Evolutionary conservation across 1,140 invertebrate genomes (phyloP), one percentile per base, ranked within the genome.

Genomic region (Papilio polytes): DNA sequence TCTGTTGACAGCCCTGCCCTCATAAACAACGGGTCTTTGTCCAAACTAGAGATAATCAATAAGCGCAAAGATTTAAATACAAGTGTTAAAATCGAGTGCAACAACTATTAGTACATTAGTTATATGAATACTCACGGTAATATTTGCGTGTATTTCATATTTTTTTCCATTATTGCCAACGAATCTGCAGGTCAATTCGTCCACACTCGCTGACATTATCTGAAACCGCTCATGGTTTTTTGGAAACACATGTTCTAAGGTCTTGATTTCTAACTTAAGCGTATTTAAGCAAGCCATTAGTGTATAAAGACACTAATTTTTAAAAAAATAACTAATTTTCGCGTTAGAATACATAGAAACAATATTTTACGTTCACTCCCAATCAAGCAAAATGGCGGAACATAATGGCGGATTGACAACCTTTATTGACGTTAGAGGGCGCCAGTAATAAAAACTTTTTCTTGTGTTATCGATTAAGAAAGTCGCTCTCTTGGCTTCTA

Each of bases 251-350:
- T 97, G 97, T 96, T 99, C 98, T 95, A 99, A 96, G 94, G 98
- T 98, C 96, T 98, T 98, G 95, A 99, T 99, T 97, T 99, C 99
- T 96, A 99, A 98, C 96, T 99, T 99, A 88, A 99, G 96, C 87
- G 98, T 98, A 95, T 98, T 98, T 96, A 99, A 96, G 96, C 99
- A 99, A 96, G 99, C 99, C 98, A 99, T 99, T 96, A 96, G 96
- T 92, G 89, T 93, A 80, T 83, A 83, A 80, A 88, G 91, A 94
- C 91, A 94, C 91, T 94, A 93, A 90, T 90, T 88, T 87, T 91
- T 89, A 89, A 89, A 83, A 91, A 92, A 91, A 89, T 90, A 92
- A 88, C 89, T 88, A 87, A 84, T 89, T 88, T 87, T 84, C 91
- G 90, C 92, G 84, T 88, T 90, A 89, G 87, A 93, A 94, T 94